Evolutionary conservation across 1,140 invertebrate species (phyloP).

Genomic region (Aplysia californica): DNA sequence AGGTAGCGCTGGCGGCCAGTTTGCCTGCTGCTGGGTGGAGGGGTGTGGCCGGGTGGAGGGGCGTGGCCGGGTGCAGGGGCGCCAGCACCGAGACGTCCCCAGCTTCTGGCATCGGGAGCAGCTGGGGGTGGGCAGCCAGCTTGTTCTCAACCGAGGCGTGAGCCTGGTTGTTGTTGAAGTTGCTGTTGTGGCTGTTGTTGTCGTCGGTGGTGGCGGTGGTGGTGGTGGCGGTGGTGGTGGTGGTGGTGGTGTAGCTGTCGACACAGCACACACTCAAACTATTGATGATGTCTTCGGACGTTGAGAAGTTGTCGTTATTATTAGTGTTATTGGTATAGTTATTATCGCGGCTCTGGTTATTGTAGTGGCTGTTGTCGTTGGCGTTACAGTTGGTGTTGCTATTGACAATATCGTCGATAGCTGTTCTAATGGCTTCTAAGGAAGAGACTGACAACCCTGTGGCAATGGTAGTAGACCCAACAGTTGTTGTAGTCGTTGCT

Average conservation of each 20-base stretch:
- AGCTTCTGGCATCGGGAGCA: constrained; percentile 52
- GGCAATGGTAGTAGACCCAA: not conserved
- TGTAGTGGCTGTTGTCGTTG: not conserved
- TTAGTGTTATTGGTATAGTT: too few relatives aligned
- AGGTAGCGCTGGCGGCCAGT: constrained; percentile 26
- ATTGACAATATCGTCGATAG: constrained; percentile 5
- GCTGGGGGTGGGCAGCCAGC: not conserved
- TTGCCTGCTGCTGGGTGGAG: not conserved
- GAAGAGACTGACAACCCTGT: not conserved
- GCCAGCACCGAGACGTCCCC: constrained; percentile 53
- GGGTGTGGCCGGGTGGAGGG: not conserved
- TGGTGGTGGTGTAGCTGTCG: constrained; percentile 7
- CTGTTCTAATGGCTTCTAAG: not conserved
- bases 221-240: not conserved
- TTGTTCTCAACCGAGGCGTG: too few relatives aligned
- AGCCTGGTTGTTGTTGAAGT: too few relatives aligned
- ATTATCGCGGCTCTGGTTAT: not conserved
- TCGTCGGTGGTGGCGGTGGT: not conserved
- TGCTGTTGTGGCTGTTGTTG: too few relatives aligned
- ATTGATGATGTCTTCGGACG: too few relatives aligned
- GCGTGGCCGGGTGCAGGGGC: constrained; percentile 23
- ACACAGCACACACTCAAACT: too few relatives aligned
- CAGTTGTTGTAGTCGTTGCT: not conserved
- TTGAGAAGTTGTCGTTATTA: too few relatives aligned
- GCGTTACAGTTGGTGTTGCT: not conserved